Conservation (phyloP, 1,140 invertebrate genomes). For the Sminthurides bifidus region DNA sequence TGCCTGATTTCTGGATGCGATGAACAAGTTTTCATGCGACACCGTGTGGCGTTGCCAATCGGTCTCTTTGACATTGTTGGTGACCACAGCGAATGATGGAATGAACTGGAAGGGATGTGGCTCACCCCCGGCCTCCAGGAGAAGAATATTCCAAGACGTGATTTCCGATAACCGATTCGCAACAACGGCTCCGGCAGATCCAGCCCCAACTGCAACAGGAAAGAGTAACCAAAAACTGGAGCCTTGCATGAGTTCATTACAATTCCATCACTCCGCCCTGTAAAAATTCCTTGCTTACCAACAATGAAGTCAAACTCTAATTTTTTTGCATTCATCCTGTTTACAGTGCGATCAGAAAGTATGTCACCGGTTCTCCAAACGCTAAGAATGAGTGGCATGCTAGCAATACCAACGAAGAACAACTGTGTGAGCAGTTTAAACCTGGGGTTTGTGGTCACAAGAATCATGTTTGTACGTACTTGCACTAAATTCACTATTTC, state of each 20-base stretch:
- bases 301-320: not conserved
- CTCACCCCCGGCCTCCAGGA: conserved; percentile 17
- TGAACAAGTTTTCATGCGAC: conserved; percentile 2
- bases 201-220: conserved; percentile 1
- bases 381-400: too few relatives aligned
- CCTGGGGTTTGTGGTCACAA: too few relatives aligned
- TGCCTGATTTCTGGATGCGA: not conserved
- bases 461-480: too few relatives aligned
- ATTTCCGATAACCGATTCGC: conserved; percentile 12
- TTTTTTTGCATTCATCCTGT: too few relatives aligned
- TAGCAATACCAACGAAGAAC: too few relatives aligned
- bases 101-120: conserved; percentile 15
- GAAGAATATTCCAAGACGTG: conserved; percentile 3
- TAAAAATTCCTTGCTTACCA: too few relatives aligned
- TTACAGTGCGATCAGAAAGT: too few relatives aligned
- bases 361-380: too few relatives aligned
- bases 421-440: too few relatives aligned
- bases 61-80: conserved; percentile 4
- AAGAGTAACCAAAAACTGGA: not conserved
- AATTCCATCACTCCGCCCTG: too few relatives aligned
- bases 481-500: too few relatives aligned
- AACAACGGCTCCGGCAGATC: conserved; percentile 10
- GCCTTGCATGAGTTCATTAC: not conserved
- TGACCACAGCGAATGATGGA: conserved; percentile 5
- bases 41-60: conserved; percentile 12